Conservation (phyloP, 2,113 vertebrate genomes). For the Ellobius talpinus region DNA sequence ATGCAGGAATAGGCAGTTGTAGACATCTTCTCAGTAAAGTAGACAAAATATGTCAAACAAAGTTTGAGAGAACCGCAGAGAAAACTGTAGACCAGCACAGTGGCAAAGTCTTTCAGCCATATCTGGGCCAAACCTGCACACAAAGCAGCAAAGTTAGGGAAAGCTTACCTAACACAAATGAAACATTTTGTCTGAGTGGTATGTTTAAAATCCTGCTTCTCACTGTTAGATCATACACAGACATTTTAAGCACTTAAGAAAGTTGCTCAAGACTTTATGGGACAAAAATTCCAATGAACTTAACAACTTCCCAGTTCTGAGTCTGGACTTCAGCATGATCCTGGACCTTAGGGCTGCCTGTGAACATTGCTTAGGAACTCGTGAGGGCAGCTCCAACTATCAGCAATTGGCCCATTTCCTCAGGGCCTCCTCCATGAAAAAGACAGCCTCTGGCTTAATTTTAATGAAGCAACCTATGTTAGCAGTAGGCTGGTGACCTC, state of each 20-base stretch:
- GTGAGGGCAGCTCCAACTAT: accelerated
- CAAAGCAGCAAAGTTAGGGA: not conserved
- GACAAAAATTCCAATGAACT: not conserved
- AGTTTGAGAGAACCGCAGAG: not conserved
- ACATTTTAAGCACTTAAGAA: not conserved
- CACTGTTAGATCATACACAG: not conserved
- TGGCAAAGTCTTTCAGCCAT: not conserved
- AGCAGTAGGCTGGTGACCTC: not conserved
- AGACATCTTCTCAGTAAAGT: not conserved
- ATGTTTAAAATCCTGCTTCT: not conserved
- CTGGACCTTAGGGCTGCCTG: not conserved
- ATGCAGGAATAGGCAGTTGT: not conserved
- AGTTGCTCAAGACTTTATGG: not conserved
- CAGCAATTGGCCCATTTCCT: not conserved
- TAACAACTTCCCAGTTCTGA: not conserved
- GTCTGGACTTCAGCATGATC: not conserved
- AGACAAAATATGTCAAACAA: not conserved
- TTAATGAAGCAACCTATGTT: not conserved
- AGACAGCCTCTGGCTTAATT: not conserved
- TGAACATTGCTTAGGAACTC: not conserved
- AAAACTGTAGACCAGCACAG: not conserved
- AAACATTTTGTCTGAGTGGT: not conserved
- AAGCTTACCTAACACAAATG: not conserved
- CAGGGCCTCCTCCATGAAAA: not conserved
- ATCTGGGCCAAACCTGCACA: not conserved